Percentiles rank a stretch among this genome's conserved stretches.
phyloP scores from a whole-genome alignment of 2,888 invertebrate species.

The Oxyscelio sp. region DNA sequence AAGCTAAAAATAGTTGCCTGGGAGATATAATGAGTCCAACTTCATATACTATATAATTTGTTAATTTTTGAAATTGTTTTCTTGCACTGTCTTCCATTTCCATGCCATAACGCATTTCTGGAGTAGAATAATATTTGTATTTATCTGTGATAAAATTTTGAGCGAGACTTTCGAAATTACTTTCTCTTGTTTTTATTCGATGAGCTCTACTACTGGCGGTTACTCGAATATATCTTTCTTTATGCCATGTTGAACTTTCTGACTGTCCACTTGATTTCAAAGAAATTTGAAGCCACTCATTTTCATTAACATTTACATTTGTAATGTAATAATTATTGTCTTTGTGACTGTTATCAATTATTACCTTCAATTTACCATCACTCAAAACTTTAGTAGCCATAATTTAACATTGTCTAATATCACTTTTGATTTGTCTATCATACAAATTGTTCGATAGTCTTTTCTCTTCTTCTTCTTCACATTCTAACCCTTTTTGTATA shows the following conservation, averaged over 20 bases:
- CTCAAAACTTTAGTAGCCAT: no score
- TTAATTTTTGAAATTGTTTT: neutral
- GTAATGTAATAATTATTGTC: neutral
- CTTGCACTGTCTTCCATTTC: constrained; percentile 12
- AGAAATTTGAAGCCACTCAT: constrained; percentile 47
- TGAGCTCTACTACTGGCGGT: constrained; percentile 42
- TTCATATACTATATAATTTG: constrained; percentile 3
- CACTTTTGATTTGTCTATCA: no score
- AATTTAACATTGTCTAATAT: no score
- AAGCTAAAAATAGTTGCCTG: neutral
- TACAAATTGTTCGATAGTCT: constrained; percentile 3
- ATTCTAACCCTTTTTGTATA: neutral
- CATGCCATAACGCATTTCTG: constrained; percentile 32
- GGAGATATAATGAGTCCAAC: constrained; percentile 9
- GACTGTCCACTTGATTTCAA: constrained; percentile 48
- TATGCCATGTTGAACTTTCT: constrained; percentile 32
- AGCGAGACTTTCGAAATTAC: constrained; percentile 33
- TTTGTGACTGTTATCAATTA: no score
- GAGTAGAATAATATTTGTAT: constrained; percentile 2
- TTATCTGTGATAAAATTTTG: constrained; percentile 23
- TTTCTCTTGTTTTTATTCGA: constrained; percentile 23
- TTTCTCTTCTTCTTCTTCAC: neutral
- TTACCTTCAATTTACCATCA: no score
- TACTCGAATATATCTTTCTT: constrained; percentile 29
- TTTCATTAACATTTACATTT: constrained; percentile 31